Evolutionary conservation across 2,113 vertebrate genomes (phyloP), one percentile per base, ranked within the genome.

Genomic region (Corynorhinus townsendii): DNA sequence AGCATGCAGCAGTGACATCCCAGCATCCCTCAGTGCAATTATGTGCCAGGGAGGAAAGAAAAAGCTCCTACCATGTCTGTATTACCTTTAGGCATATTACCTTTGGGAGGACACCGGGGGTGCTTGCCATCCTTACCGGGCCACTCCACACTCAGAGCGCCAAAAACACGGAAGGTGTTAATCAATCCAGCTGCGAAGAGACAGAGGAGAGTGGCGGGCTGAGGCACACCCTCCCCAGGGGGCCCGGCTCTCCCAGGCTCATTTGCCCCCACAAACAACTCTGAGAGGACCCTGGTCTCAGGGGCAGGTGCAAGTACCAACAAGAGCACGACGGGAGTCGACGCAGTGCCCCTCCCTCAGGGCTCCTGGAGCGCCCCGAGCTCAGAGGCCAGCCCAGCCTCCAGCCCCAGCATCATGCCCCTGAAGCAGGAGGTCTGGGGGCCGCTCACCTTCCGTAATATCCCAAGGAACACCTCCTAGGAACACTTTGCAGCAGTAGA

Each of bases 91-190:
- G 99, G 99, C 98, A 99, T 99, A 99, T 99, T 99, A 99, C 99
- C 99, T 99, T 99, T 99, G 97, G 99, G 99, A 99, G 99, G 99
- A 98, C 99, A 99, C 98, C 99, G 99, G 82, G 99, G 99, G 98
- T 99, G 99, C 98, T 99, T 99, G 97, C 99, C 99, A 98, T 99
- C 99, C 99, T 99, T 99, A 99, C 99, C 99, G 94, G 99, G 99
- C 99, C 99, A 99, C 98, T 99, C 99, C 97, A 99, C 99, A 98
- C 98, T 99, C 97, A 99, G 98, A 76, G 99, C 99, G 93, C 99
- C 99, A 97, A 99, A 99, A 11, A 99, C 99, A 97, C 99, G 99
- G 98, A 99, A 99, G 54, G 99, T 99, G 98, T 99, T 99, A 98
- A 99, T 99, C 97, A 99, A 98, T 87, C 99, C 99, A 98, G 99